A percentile compares a stretch with the other conserved stretches of the same genome.
Conservation (phyloP, 2,113 vertebrate species). For the Microtus richardsoni region DNA sequence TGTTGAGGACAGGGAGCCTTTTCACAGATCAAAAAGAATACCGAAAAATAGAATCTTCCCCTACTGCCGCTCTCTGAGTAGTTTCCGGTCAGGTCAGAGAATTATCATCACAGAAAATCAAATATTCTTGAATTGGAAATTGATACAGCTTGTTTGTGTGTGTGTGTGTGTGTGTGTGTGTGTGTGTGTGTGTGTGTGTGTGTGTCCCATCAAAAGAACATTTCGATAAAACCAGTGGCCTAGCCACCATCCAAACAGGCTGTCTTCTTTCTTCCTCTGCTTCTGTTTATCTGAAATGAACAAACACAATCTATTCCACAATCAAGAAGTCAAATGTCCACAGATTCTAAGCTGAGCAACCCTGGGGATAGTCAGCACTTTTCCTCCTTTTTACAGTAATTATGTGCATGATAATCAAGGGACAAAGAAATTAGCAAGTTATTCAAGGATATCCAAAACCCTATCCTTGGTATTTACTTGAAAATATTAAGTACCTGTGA, state of each 20-base stretch:
- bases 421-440: conserved; percentile 51
- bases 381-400: neutral
- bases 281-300: conserved; percentile 12
- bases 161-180: neutral
- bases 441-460: conserved; percentile 15
- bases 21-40: neutral
- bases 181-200: too few relatives aligned
- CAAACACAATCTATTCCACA: neutral
- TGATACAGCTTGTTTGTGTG: neutral
- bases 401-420: conserved; percentile 25
- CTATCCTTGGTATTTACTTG: conserved; percentile 33
- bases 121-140: neutral
- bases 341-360: neutral
- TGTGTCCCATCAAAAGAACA: neutral
- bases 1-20: neutral
- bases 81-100: neutral
- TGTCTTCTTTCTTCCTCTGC: neutral
- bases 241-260: neutral
- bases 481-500: neutral
- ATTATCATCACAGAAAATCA: conserved; percentile 16
- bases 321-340: neutral
- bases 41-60: neutral
- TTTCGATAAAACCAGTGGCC: neutral
- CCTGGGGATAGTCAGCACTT: neutral
- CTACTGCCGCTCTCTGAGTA: neutral